Base-by-base conservation (phyloP, 2,797 vertebrate species). In the Graptemys geographica region DNA sequence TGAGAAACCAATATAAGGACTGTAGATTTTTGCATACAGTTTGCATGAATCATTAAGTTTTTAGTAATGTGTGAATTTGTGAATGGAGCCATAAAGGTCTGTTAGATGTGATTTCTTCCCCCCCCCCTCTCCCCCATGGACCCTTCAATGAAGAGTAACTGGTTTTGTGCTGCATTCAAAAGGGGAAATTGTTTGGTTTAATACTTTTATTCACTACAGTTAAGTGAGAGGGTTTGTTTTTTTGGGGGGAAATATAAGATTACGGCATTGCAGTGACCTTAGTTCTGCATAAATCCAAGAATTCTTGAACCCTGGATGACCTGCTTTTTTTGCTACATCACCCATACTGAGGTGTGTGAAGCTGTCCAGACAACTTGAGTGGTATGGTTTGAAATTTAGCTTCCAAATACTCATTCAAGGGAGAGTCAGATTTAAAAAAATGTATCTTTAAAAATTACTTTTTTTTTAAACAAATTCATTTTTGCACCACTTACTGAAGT, bases 11-110 rank as follows among this genome's bases (percentile, higher is more conserved):
- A 53, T 47, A 25, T 53, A 78, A 94, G 74, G 56, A 86, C 56
- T 90, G 56, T 59, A 51, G 83, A 49, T 37, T 94, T 94, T 94
- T 49, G 33, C 28, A 16, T 91, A 83, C 74, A 79, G 76, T 79
- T 79, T 28, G 47, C 47, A 49, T 18, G 76, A 51, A 79, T 33
- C 44, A 49, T 28, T 47, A 55, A 95, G n/a, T 72, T 72, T 10
- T 72, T 10, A 37, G 53, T 55, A 84, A 81, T 53, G 2, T 28
- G 4, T 65, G 79, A 76, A 18, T 88, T 92, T 93, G 27, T 90
- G 90, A 94, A 76, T 1, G 11, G 59, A 89, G 59, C 86, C 79
- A 11, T 72, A 37, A 72, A 74, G 79, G 81, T 80, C 51, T 86
- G 23, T n/a, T 52, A 19, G 23, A 12, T 87, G 5, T 90, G 5